Conservation (phyloP, 2,888 invertebrate species). For the Brachyptera risi region DNA sequence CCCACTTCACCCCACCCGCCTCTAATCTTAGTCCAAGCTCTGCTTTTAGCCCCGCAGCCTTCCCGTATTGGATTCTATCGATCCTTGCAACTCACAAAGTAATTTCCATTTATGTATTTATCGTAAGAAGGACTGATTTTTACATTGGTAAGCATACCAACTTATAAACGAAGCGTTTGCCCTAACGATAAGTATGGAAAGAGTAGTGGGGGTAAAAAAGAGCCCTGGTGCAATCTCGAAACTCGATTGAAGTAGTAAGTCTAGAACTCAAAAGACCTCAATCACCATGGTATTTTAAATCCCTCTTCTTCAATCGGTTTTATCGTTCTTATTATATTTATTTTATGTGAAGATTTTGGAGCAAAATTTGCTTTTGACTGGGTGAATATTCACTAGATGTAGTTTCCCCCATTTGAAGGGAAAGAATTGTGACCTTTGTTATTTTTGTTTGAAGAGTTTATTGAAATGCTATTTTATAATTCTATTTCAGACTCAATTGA, state of each 20-base stretch:
- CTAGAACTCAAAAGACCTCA: constrained; percentile 6
- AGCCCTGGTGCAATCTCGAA: not conserved
- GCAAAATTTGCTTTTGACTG: no score
- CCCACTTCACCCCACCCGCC: not conserved
- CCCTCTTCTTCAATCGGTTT: not conserved
- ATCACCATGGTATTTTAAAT: not conserved
- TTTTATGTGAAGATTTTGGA: not conserved
- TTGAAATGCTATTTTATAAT: no score
- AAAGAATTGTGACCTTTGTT: no score
- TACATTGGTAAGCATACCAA: constrained; percentile 26
- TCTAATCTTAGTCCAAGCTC: constrained; percentile 23
- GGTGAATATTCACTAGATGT: no score
- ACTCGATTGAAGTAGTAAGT: constrained; percentile 9
- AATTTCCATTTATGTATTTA: constrained; percentile 35
- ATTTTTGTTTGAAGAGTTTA: no score
- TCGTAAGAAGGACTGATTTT: constrained; percentile 27
- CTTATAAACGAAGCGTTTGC: constrained; percentile 9
- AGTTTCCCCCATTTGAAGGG: no score
- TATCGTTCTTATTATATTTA: not conserved
- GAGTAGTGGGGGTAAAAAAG: constrained; percentile 6
- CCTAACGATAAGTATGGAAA: constrained; percentile 20
- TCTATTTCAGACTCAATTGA: no score
- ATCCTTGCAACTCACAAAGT: constrained; percentile 27
- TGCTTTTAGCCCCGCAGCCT: constrained; percentile 9
- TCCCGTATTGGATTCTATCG: constrained; percentile 27